A percentile compares a stretch with the other conserved stretches of the same genome.
These are phyloP conservation scores for Lasioglossum malachurum DNA, from an alignment of 2,888 invertebrate species.

Conservation along the genomic window DNA sequence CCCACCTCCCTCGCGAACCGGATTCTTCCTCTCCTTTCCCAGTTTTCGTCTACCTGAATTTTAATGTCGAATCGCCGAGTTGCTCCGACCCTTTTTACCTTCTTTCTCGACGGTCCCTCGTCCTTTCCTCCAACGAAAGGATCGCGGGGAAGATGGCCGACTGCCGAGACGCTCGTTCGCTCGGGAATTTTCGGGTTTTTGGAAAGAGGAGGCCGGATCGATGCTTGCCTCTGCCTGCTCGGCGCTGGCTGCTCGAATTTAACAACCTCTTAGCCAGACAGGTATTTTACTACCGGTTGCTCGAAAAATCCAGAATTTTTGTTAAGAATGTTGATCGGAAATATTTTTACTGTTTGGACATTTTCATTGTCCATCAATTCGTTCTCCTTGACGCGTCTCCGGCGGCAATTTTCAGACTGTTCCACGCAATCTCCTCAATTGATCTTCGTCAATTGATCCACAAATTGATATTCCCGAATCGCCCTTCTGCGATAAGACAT, in stretches of 20 bases:
- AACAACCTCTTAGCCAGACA: background rate
- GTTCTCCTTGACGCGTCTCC: background rate
- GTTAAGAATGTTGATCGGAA: background rate
- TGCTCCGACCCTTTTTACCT: background rate
- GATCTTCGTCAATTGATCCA: background rate
- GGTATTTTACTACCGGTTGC: background rate
- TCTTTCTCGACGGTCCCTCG: background rate
- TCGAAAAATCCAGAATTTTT: background rate
- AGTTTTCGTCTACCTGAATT: conserved; percentile 60
- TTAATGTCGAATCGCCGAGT: conserved; percentile 64
- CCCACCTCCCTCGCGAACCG: conserved; percentile 42
- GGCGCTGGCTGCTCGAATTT: background rate
- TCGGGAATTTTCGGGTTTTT: background rate
- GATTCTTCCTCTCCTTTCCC: conserved; percentile 54
- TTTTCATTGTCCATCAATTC: background rate
- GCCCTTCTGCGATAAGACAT: background rate
- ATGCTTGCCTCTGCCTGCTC: background rate
- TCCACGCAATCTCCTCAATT: background rate
- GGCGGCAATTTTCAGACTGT: background rate
- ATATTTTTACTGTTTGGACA: background rate
- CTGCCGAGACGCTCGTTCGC: background rate
- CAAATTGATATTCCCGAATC: background rate
- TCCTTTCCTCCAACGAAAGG: background rate
- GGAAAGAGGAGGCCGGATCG: background rate
- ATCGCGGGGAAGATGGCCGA: conserved; percentile 33